phyloP scores from a whole-genome alignment of 2,797 vertebrate genomes.

The Eleutherodactylus coqui region DNA sequence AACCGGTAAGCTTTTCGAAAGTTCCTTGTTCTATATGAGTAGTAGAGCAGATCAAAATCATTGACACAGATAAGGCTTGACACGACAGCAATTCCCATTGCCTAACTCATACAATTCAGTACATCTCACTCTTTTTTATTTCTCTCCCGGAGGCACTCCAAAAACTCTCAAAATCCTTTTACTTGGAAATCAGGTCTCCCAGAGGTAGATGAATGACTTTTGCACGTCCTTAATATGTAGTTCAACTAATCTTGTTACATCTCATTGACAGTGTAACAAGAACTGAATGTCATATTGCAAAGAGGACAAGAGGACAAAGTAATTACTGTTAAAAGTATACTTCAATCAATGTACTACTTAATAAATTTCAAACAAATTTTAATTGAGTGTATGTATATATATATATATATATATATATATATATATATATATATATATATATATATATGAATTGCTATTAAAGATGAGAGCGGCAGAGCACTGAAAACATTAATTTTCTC shows the following conservation, averaged over 20 bases:
- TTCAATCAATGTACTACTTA: constrained; percentile 8
- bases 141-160: constrained; percentile 36
- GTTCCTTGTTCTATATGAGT: constrained; percentile 29
- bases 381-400: constrained; percentile 8
- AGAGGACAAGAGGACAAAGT: constrained; percentile 39
- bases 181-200: constrained; percentile 46
- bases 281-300: constrained; percentile 42
- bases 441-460: background rate
- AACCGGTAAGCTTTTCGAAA: background rate
- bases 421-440: background rate
- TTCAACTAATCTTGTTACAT: constrained; percentile 45
- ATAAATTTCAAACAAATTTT: constrained; percentile 10
- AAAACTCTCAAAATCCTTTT: constrained; percentile 41
- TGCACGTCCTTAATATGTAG: constrained; percentile 53
- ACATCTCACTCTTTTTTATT: constrained; percentile 29
- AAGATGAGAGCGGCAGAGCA: too few species aligned
- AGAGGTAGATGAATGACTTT: constrained; percentile 50
- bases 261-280: constrained; percentile 46
- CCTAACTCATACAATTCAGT: constrained; percentile 34
- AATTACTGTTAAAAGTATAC: constrained; percentile 18
- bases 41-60: constrained; percentile 49
- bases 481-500: background rate
- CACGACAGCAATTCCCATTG: constrained; percentile 34
- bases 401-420: background rate
- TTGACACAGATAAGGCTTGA: constrained; percentile 52